Evolutionary conservation across 2,888 invertebrate genomes (phyloP), one percentile per base, ranked within the genome.

Genomic region (Asteroscopus sphinx): DNA sequence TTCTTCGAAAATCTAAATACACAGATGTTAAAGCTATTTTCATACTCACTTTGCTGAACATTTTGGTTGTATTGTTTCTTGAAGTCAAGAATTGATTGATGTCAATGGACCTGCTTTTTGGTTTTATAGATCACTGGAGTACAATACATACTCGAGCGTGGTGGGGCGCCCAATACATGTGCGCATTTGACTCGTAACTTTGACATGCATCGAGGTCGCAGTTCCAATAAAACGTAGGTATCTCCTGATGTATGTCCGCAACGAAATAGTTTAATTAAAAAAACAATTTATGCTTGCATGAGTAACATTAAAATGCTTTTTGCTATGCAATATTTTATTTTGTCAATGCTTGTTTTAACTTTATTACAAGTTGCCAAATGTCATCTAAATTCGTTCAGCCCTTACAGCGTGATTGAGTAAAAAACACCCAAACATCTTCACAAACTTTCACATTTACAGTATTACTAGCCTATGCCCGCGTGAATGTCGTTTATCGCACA

Each of bases 31-130:
- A 54, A n/a, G n/a, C n/a, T 9, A 17, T 37, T 16, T 9, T 0
- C 17, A 15, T 26, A 78, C 78, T 79, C 46, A 82, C 82, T 82
- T 80, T 81, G 75, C 69, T 71, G 68, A 81, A 80, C 83, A 83
- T 82, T 57, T 76, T 79, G 56, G 40, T 51, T 60, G 42, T 54
- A 28, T 63, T 49, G 56, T 72, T 66, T 58, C 41, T 48, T 60
- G 63, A 49, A 58, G 72, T 68, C 64, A 60, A 61, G 28, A 44
- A 48, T 65, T 73, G 73, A 81, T 81, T 81, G 75, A 74, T 80
- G 67, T 69, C 65, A 68, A 57, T 61, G 53, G 44, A 66, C 47
- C 51, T 36, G 48, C 39, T 48, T 47, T 46, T 59, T 63, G 58
- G 65, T 79, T 82, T 77, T 82, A 77, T 82, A 76, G 64, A 64